Evolutionary conservation across 2,113 vertebrate species (phyloP).

Genomic region (Bambusicola thoracicus): DNA sequence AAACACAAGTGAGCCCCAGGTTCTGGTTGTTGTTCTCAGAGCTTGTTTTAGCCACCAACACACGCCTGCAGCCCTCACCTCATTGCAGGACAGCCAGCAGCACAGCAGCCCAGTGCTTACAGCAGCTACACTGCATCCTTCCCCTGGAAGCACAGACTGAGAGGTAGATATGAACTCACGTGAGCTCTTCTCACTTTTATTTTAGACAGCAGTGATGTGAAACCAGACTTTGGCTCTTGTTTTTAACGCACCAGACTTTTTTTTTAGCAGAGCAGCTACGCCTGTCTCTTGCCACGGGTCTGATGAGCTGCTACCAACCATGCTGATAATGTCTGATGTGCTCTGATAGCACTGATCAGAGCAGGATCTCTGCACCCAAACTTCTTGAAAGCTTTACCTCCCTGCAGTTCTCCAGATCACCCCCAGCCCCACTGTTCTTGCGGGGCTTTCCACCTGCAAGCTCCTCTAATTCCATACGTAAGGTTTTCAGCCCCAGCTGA

Average conservation of each 20-base stretch:
- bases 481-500: background rate
- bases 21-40: background rate
- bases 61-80: background rate
- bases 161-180: background rate
- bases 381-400: background rate
- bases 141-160: background rate
- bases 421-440: too few species aligned
- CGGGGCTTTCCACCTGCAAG: background rate
- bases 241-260: background rate
- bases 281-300: background rate
- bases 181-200: background rate
- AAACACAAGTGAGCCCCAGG: background rate
- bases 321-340: background rate
- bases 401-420: background rate
- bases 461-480: background rate
- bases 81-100: background rate
- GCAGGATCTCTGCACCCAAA: background rate
- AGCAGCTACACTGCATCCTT: background rate
- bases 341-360: background rate
- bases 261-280: background rate
- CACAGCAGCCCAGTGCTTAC: background rate
- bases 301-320: background rate
- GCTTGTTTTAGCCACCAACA: background rate
- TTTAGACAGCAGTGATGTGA: fast-evolving
- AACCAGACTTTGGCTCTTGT: too few species aligned